phyloP scores from a whole-genome alignment of 2,113 vertebrate genomes.

The Aegypius monachus region DNA sequence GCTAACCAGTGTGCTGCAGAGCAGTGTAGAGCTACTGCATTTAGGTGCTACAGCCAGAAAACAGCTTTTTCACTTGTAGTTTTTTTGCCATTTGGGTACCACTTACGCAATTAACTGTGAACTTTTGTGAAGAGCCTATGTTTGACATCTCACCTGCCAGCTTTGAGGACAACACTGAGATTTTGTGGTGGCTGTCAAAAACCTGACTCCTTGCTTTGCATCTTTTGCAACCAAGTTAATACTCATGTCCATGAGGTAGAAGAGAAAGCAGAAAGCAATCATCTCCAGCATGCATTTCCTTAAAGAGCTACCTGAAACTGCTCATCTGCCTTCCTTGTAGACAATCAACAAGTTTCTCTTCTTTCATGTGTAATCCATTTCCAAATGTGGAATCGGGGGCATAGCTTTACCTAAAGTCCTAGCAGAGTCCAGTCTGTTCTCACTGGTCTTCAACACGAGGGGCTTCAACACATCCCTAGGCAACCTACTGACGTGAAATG shows the following conservation, averaged over 20 bases:
- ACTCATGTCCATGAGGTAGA: not conserved
- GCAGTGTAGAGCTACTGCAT: not conserved
- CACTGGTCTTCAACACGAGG: not conserved
- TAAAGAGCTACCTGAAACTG: not conserved
- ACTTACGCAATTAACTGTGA: not conserved
- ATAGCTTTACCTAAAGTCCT: not conserved
- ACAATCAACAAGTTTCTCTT: not conserved
- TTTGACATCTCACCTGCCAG: not conserved
- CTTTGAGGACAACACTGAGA: not conserved
- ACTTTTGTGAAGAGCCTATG: not conserved
- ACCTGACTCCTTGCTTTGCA: not conserved
- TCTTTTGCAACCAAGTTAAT: not conserved
- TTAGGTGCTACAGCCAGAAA: not conserved
- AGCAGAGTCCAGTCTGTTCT: not conserved
- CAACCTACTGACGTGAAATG: not conserved
- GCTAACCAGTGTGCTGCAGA: not conserved
- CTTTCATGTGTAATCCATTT: not conserved
- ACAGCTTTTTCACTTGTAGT: not conserved
- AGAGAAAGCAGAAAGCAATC: not conserved
- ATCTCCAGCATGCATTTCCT: not conserved
- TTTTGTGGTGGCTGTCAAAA: not conserved
- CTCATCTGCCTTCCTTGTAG: not conserved
- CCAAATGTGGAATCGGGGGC: not conserved
- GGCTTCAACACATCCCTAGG: not conserved
- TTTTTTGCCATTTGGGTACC: not conserved